Conservation (phyloP, 2,797 vertebrate species). For the Smutsia temminckii region DNA sequence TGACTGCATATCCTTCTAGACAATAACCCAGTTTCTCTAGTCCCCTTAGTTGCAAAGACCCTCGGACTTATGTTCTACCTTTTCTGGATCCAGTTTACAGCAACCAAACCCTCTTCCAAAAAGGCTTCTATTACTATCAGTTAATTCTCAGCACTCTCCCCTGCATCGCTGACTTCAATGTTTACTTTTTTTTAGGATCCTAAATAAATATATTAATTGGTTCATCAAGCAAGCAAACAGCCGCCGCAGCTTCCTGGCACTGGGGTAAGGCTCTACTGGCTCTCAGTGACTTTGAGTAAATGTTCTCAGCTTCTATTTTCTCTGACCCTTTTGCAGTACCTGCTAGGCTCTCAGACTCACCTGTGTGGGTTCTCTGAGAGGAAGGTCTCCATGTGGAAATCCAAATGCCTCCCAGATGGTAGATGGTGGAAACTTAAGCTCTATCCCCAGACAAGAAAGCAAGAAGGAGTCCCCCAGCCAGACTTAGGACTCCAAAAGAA, state of each 20-base stretch:
- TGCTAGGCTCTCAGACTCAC: not conserved
- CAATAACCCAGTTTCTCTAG: not conserved
- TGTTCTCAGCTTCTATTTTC: not conserved
- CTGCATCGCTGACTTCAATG: too few species aligned
- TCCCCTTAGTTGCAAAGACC: not conserved
- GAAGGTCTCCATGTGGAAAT: not conserved
- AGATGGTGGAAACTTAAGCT: not conserved
- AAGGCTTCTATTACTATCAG: too few species aligned
- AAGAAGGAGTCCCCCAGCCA: not conserved
- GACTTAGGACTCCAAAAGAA: not conserved
- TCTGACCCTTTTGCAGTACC: not conserved
- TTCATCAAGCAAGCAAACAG: not conserved
- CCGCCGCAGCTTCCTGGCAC: not conserved
- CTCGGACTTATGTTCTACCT: not conserved
- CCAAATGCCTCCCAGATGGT: not conserved
- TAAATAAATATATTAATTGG: not conserved
- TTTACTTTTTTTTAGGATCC: not conserved
- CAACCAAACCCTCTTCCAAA: too few species aligned
- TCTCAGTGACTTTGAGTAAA: not conserved
- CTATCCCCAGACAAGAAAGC: not conserved
- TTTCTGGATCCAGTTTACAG: rapidly evolving
- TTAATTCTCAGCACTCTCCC: not conserved
- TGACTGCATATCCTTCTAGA: not conserved
- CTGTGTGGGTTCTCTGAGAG: not conserved
- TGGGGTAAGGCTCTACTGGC: rapidly evolving